Evolutionary conservation across 1,140 invertebrate genomes (phyloP).

Genomic region (Babylonia areolata): DNA sequence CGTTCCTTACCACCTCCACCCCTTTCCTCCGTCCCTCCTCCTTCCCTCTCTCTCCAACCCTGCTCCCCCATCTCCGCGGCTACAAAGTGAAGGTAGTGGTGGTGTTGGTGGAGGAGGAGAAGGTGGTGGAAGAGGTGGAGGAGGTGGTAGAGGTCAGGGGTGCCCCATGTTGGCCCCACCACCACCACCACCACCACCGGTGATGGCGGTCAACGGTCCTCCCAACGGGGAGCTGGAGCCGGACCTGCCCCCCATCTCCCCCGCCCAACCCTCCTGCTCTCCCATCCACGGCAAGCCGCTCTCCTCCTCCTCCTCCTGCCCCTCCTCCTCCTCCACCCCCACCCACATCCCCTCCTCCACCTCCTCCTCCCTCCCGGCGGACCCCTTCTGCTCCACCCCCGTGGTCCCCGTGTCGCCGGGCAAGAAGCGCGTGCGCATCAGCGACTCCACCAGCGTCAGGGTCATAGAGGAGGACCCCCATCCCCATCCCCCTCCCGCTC

Average conservation of each 20-base stretch:
- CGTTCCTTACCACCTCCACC: too few species aligned
- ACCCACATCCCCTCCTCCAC: not conserved
- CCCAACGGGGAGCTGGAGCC: not conserved
- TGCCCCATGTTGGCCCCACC: too few species aligned
- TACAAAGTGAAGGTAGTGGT: too few species aligned
- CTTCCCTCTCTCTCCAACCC: too few species aligned
- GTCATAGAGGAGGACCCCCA: conserved; percentile 17
- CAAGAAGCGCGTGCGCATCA: conserved; percentile 39
- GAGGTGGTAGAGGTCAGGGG: too few species aligned
- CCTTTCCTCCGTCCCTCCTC: too few species aligned
- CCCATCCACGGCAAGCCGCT: too few species aligned
- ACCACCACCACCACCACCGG: not conserved
- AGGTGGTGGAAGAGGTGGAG: too few species aligned
- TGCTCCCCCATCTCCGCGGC: too few species aligned
- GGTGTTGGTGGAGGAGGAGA: too few species aligned
- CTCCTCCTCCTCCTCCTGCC: not conserved
- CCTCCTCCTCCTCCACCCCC: not conserved
- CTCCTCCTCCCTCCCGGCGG: not conserved
- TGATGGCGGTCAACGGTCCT: conserved; percentile 33
- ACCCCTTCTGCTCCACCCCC: not conserved
- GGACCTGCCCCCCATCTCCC: not conserved
- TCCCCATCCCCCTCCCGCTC: not conserved
- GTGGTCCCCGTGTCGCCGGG: conserved; percentile 20
- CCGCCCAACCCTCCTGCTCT: not conserved
- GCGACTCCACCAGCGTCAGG: conserved; percentile 28